Evolutionary conservation across 2,797 vertebrate species (phyloP).

Genomic region (Orientallactaga sibirica): DNA sequence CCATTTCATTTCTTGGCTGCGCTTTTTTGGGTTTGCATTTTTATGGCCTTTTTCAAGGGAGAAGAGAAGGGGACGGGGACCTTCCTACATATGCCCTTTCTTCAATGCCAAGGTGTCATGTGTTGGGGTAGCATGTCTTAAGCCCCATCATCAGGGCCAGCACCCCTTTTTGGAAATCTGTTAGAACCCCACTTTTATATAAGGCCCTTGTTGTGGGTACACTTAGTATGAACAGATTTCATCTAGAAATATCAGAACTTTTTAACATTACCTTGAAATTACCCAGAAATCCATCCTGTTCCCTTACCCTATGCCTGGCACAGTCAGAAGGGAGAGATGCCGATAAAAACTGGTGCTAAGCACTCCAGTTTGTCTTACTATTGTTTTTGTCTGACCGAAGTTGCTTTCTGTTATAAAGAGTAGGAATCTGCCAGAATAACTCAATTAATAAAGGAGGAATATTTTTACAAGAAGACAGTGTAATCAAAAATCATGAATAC

Average conservation of each 20-base stretch:
- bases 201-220: not conserved
- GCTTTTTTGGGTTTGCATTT: not conserved
- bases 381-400: not conserved
- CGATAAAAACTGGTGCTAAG: not conserved
- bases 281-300: not conserved
- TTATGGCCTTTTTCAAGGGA: not conserved
- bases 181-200: not conserved
- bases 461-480: not conserved
- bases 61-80: not conserved
- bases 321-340: not conserved
- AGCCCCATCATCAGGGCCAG: not conserved
- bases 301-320: not conserved
- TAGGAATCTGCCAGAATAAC: constrained; percentile 25
- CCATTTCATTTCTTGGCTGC: not conserved
- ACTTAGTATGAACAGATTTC: not conserved
- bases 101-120: not conserved
- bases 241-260: not conserved
- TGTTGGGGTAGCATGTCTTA: not conserved
- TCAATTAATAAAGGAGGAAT: not conserved
- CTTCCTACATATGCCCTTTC: not conserved
- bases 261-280: not conserved
- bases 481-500: not conserved
- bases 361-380: not conserved
- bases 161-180: not conserved
- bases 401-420: not conserved